A percentile compares a stretch with the other conserved stretches of the same genome.
phyloP scores from a whole-genome alignment of 2,888 invertebrate species.

The Epistrophe grossulariae region DNA sequence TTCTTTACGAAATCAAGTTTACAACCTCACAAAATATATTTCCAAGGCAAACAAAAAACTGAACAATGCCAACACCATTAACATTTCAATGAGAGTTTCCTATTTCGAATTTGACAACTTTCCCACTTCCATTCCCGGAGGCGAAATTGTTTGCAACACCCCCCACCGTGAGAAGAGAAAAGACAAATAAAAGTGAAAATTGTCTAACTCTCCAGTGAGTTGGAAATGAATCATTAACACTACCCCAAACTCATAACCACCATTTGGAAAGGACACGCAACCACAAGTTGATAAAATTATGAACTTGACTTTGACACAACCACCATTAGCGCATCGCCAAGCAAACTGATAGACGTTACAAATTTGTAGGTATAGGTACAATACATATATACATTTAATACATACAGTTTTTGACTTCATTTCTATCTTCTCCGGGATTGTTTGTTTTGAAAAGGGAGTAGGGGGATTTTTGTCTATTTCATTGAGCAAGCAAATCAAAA shows the following conservation, averaged over 20 bases:
- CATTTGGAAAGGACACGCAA: constrained; percentile 3
- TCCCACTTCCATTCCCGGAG: not conserved
- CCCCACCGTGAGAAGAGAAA: constrained; percentile 3
- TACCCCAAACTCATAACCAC: constrained; percentile 1
- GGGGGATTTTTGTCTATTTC: too few relatives aligned
- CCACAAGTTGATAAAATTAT: constrained; percentile 61
- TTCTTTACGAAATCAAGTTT: not conserved
- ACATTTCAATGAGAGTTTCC: constrained; percentile 63
- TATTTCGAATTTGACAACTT: constrained; percentile 51
- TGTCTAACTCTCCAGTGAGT: constrained; percentile 48
- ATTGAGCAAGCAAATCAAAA: too few relatives aligned
- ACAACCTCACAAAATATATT: constrained; percentile 46
- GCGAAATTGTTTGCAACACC: not conserved
- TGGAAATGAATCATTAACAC: constrained; percentile 62
- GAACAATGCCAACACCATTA: constrained; percentile 64
- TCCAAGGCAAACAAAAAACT: constrained; percentile 46
- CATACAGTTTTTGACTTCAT: not conserved
- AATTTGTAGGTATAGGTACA: too few relatives aligned
- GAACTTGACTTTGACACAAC: constrained; percentile 66
- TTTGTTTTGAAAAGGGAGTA: too few relatives aligned
- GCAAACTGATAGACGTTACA: not conserved
- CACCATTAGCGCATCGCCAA: constrained; percentile 1
- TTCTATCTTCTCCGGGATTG: too few relatives aligned
- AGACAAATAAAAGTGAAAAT: constrained; percentile 56
- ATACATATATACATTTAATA: not conserved